Conservation (phyloP, 2,113 vertebrate genomes). For the Cettia cetti region DNA sequence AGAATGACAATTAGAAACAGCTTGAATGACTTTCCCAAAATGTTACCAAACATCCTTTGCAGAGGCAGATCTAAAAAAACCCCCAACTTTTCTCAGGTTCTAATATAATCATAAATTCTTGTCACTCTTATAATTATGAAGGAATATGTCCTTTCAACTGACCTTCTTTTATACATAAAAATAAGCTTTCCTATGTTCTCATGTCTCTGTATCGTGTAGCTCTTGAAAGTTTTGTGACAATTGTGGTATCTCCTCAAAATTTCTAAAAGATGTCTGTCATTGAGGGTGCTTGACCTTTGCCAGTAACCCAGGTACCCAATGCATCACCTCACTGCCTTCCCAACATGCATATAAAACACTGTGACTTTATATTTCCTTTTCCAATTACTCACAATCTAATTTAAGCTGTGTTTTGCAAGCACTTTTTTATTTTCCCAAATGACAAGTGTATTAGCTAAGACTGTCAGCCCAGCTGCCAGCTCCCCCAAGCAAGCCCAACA, state of each 20-base stretch:
- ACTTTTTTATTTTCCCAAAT: slow-evolving; percentile 52
- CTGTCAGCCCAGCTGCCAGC: slow-evolving; percentile 50
- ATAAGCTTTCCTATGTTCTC: neutral
- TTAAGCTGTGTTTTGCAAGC: slow-evolving; percentile 63
- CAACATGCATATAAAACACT: neutral
- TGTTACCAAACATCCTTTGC: neutral
- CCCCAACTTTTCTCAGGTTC: neutral
- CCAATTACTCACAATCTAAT: slow-evolving; percentile 53
- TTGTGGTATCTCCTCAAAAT: neutral
- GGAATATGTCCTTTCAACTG: neutral
- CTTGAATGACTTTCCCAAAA: neutral
- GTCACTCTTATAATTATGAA: neutral
- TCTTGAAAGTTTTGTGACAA: neutral
- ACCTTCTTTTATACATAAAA: neutral
- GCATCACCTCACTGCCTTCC: neutral
- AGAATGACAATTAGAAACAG: neutral
- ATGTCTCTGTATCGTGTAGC: neutral
- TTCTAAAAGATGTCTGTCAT: neutral
- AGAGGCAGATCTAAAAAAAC: neutral
- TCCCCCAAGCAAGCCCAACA: slow-evolving; percentile 46
- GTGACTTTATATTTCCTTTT: slow-evolving; percentile 66
- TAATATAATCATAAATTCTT: neutral
- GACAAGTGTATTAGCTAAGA: slow-evolving; percentile 69
- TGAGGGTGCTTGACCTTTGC: neutral
- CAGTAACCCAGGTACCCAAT: neutral